Evolutionary conservation across 2,888 invertebrate species (phyloP).

Genomic region (Phorcus lineatus): DNA sequence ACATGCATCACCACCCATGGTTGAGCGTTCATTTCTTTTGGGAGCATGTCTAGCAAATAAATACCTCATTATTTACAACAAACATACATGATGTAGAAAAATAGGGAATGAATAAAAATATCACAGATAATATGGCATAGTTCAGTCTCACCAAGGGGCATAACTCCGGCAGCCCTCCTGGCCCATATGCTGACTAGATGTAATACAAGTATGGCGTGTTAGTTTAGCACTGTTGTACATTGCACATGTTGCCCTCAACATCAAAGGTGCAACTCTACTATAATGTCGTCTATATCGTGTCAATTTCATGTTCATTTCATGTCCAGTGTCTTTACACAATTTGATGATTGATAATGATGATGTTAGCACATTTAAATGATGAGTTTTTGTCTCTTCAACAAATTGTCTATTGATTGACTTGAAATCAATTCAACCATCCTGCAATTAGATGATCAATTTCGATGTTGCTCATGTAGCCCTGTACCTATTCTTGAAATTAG

Average conservation of each 20-base stretch:
- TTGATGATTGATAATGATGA: too few species aligned
- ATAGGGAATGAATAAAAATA: constrained; percentile 12
- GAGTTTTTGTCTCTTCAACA: too few species aligned
- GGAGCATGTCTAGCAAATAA: background rate
- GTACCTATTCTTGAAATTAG: too few species aligned
- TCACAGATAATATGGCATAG: constrained; percentile 11
- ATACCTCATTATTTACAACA: constrained; percentile 5
- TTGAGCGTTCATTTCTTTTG: background rate
- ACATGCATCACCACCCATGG: background rate
- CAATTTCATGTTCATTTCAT: background rate
- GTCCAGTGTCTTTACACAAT: too few species aligned
- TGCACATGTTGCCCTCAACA: background rate
- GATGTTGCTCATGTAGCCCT: too few species aligned
- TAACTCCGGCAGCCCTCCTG: background rate
- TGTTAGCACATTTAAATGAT: too few species aligned
- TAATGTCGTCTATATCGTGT: background rate
- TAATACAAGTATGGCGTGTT: background rate
- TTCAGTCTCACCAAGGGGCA: background rate
- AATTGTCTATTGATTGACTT: too few species aligned
- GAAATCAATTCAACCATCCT: too few species aligned
- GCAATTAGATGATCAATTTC: too few species aligned
- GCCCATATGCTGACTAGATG: background rate
- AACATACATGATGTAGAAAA: constrained; percentile 16
- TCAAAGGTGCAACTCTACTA: background rate
- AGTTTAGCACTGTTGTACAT: background rate